A percentile compares a stretch with the other conserved stretches of the same genome.
These are phyloP conservation scores for Aphelocoma californica DNA, from an alignment of 2,797 vertebrate species.

Conservation along the genomic window DNA sequence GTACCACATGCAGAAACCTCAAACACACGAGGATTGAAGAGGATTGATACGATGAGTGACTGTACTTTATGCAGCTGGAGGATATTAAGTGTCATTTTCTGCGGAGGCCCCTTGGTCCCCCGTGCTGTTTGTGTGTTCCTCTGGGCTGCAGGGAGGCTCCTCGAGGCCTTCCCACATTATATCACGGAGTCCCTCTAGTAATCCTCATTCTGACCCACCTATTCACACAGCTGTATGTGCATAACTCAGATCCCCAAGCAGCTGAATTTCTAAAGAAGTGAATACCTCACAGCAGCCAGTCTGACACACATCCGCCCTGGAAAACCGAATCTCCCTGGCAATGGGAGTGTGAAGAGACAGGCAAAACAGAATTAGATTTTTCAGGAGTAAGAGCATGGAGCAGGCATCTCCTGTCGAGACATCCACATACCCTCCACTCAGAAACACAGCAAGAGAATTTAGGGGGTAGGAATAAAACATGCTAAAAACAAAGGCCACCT, in stretches of 20 bases:
- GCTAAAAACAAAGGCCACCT: neutral
- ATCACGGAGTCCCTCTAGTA: neutral
- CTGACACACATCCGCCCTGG: neutral
- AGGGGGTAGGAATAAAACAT: neutral
- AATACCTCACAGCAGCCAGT: neutral
- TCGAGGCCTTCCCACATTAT: neutral
- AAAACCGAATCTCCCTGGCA: neutral
- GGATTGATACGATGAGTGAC: neutral
- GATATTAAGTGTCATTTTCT: neutral
- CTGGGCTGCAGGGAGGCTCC: neutral
- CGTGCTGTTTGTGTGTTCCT: accelerated
- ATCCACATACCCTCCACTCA: neutral
- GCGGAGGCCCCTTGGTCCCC: neutral
- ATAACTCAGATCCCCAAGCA: neutral
- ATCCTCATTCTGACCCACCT: neutral
- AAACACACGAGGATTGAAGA: neutral
- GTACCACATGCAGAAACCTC: neutral
- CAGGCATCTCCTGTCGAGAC: neutral
- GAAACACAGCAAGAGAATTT: neutral
- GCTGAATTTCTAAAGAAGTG: slow-evolving; percentile 11
- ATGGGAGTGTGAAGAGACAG: neutral
- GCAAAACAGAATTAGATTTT: neutral
- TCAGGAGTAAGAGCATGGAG: neutral
- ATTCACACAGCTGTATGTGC: neutral
- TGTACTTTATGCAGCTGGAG: neutral